phyloP scores from a whole-genome alignment of 2,888 invertebrate species.

The Schizaphis graminum region DNA sequence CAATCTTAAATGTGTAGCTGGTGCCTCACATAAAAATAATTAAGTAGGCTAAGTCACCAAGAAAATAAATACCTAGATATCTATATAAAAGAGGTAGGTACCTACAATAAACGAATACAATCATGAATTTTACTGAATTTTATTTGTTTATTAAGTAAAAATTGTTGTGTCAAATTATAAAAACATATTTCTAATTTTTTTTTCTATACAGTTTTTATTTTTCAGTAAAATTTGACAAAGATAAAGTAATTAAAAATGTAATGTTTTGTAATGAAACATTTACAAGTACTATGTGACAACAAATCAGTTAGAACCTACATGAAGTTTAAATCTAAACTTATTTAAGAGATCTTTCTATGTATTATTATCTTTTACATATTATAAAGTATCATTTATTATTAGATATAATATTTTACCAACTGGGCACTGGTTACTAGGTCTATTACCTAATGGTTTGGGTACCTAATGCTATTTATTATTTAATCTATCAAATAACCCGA shows the following conservation, averaged over 20 bases:
- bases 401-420: neutral
- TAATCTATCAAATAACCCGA: neutral
- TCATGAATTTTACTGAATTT: neutral
- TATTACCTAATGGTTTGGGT: neutral
- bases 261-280: neutral
- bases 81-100: neutral
- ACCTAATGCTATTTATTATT: neutral
- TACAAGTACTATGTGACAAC: neutral
- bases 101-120: neutral
- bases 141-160: neutral
- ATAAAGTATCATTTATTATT: neutral
- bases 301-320: neutral
- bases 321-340: neutral
- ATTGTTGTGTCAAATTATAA: neutral
- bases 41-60: neutral
- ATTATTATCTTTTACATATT: neutral
- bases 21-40: neutral
- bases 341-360: neutral
- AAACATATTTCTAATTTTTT: neutral
- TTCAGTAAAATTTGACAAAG: neutral
- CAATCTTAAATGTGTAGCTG: neutral
- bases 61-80: neutral
- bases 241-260: neutral
- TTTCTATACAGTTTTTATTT: constrained; percentile 5
- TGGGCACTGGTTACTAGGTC: neutral